phyloP scores from a whole-genome alignment of 2,888 invertebrate genomes.

The Polyploca ridens region DNA sequence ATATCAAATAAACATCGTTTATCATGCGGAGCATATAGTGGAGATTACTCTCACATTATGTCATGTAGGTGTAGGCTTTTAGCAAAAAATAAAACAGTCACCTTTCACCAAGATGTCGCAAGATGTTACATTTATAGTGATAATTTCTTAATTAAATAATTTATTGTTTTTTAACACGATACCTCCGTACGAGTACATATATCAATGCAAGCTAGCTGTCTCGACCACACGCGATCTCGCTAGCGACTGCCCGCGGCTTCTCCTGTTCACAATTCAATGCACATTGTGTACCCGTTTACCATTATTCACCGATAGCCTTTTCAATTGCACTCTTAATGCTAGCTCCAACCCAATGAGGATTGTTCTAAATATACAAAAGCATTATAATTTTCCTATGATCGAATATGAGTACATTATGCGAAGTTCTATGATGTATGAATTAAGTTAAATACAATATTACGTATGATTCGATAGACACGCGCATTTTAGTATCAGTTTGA shows the following conservation, averaged over 20 bases:
- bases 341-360: slow-evolving; percentile 31
- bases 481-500: too few relatives aligned
- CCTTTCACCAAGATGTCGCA: slow-evolving; percentile 5
- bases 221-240: slow-evolving; percentile 62
- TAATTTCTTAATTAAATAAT: neutral
- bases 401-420: neutral
- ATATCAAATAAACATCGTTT: too few relatives aligned
- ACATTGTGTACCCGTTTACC: slow-evolving; percentile 57
- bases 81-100: neutral
- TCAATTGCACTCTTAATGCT: slow-evolving; percentile 58
- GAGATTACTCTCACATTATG: too few relatives aligned
- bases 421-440: too few relatives aligned
- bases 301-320: slow-evolving; percentile 65
- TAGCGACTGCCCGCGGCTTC: slow-evolving; percentile 59
- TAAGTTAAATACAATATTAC: too few relatives aligned
- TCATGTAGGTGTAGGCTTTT: too few relatives aligned
- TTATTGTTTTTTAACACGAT: neutral
- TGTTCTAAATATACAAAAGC: slow-evolving; percentile 47
- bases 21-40: too few relatives aligned
- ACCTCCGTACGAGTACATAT: neutral
- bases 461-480: too few relatives aligned
- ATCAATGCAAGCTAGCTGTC: slow-evolving; percentile 1
- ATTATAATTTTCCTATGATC: neutral
- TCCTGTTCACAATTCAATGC: slow-evolving; percentile 54
- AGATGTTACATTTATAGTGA: slow-evolving; percentile 8